phyloP scores from a whole-genome alignment of 2,113 vertebrate species.

The Thryonomys swinderianus region DNA sequence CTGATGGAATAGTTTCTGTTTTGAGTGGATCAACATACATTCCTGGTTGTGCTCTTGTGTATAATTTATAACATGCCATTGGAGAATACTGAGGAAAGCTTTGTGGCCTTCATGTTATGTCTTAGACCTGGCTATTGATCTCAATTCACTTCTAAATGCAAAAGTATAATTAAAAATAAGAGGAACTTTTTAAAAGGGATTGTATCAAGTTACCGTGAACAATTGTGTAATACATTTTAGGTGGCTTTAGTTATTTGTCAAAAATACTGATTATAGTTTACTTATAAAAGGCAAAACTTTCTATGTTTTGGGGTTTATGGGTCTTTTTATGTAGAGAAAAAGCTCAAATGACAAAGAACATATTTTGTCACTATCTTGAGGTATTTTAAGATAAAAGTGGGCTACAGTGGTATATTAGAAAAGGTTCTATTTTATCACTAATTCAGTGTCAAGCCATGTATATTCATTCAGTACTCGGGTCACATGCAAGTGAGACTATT shows the following conservation, averaged over 20 bases:
- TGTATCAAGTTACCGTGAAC: not conserved
- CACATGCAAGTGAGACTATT: not conserved
- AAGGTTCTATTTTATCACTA: conserved; percentile 17
- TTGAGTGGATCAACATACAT: too few species aligned
- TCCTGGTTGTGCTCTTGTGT: not conserved
- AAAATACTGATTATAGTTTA: not conserved
- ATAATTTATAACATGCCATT: not conserved
- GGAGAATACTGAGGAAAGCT: not conserved
- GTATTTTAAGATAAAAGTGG: conserved; percentile 16
- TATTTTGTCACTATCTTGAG: not conserved
- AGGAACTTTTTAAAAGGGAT: not conserved
- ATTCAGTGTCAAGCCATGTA: not conserved
- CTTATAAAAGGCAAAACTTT: not conserved
- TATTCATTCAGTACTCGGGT: not conserved
- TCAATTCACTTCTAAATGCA: not conserved
- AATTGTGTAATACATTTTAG: not conserved
- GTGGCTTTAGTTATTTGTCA: not conserved
- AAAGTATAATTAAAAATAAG: conserved; percentile 34
- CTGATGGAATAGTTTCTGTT: not conserved
- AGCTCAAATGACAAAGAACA: conserved; percentile 11
- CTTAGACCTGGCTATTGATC: not conserved
- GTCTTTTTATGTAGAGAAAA: conserved; percentile 32
- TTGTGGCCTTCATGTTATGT: not conserved
- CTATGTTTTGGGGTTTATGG: not conserved
- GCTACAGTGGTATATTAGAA: not conserved